Conservation (phyloP, 1,140 invertebrate genomes). For the Notospermus geniculatus region DNA sequence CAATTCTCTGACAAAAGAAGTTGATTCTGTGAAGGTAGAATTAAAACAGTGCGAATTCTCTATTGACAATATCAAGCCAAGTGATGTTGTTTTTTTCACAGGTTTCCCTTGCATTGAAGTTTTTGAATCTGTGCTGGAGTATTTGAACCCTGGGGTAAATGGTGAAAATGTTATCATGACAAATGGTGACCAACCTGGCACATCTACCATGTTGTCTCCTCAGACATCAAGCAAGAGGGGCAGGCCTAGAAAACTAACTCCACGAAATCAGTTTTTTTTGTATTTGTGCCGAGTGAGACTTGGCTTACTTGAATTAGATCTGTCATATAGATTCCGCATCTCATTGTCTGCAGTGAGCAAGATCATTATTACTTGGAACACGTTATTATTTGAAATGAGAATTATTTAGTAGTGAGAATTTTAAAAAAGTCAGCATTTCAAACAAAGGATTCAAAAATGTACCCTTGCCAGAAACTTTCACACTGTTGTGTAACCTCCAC, state of each 20-base stretch:
- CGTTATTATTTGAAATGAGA: too few species aligned
- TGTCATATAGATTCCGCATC: constrained; percentile 15
- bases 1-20: too few species aligned
- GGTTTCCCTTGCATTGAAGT: constrained; percentile 2
- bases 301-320: constrained; percentile 17
- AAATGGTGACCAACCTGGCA: background rate
- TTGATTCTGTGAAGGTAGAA: too few species aligned
- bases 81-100: constrained; percentile 2
- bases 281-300: constrained; percentile 16
- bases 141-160: constrained; percentile 2
- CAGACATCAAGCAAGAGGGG: background rate
- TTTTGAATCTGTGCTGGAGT: background rate
- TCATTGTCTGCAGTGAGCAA: background rate
- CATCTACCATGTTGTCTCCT: background rate
- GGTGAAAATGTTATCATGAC: background rate
- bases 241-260: constrained; percentile 6
- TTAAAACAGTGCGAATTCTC: background rate
- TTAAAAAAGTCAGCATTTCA: too few species aligned
- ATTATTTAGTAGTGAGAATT: too few species aligned
- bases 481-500: too few species aligned
- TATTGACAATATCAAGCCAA: constrained; percentile 5
- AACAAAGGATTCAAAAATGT: too few species aligned
- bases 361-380: constrained; percentile 4
- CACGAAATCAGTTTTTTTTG: constrained; percentile 20
- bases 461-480: too few species aligned